Evolutionary conservation across 1,140 invertebrate species (phyloP).

Genomic region (Periplaneta americana): DNA sequence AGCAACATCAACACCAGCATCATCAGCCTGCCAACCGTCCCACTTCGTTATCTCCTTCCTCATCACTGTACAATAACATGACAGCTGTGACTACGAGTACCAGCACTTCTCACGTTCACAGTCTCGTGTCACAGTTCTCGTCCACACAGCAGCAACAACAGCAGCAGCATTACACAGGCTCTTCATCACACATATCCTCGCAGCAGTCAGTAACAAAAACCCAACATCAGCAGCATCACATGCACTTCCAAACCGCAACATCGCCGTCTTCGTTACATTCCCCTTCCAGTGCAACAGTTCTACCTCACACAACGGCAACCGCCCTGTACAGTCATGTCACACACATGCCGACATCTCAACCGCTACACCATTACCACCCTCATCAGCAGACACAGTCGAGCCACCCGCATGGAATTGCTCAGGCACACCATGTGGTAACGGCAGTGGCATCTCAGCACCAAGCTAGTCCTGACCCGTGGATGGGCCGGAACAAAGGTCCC

Average conservation of each 20-base stretch:
- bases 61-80: background rate
- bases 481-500: background rate
- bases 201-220: background rate
- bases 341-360: background rate
- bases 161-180: background rate
- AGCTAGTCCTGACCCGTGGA: conserved; percentile 7
- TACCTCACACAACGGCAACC: background rate
- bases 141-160: conserved; percentile 4
- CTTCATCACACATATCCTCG: background rate
- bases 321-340: conserved; percentile 2
- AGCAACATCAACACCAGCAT: background rate
- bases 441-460: background rate
- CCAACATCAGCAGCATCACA: background rate
- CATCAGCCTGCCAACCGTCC: conserved; percentile 2
- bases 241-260: background rate
- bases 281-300: conserved; percentile 9
- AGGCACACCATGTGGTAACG: too few species aligned
- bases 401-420: conserved; percentile 3
- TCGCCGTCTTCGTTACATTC: background rate
- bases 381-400: conserved; percentile 8
- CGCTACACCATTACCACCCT: conserved; percentile 12
- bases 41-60: background rate
- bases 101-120: conserved; percentile 16
- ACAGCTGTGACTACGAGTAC: background rate
- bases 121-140: conserved; percentile 15